A percentile compares a stretch with the other conserved stretches of the same genome.
Conservation (phyloP, 1,140 invertebrate genomes). For the Hyposmocoma kahamanoa region DNA sequence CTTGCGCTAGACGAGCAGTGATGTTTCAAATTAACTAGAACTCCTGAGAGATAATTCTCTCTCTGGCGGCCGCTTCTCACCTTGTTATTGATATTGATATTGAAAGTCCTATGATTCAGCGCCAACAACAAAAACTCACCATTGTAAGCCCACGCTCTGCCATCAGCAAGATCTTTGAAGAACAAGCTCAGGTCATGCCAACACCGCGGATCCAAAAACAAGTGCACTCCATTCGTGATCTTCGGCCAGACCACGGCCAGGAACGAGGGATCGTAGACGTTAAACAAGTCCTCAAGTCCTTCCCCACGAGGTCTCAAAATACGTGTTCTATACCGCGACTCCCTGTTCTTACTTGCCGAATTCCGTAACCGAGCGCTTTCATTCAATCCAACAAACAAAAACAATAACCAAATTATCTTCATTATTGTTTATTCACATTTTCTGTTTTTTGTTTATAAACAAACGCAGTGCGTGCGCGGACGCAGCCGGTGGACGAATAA, state of each 20-base stretch:
- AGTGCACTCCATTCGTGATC: constrained; percentile 63
- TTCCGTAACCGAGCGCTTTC: constrained; percentile 19
- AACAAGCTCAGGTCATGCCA: constrained; percentile 57
- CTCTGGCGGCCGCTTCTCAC: too few relatives aligned
- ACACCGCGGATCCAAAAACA: constrained; percentile 42
- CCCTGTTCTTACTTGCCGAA: constrained; percentile 21
- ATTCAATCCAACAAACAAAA: constrained; percentile 29
- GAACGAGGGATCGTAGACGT: constrained; percentile 64
- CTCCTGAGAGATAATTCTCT: too few relatives aligned
- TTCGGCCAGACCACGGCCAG: constrained; percentile 67
- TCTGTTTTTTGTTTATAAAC: constrained; percentile 2
- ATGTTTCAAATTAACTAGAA: too few relatives aligned
- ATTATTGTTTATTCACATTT: constrained; percentile 11
- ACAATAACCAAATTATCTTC: constrained; percentile 24
- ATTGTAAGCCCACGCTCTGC: constrained; percentile 60
- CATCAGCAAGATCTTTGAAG: constrained; percentile 56
- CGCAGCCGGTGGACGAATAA: neutral
- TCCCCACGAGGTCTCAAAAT: constrained; percentile 30
- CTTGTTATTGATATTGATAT: too few relatives aligned
- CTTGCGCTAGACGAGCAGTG: too few relatives aligned
- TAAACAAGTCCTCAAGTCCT: constrained; percentile 55
- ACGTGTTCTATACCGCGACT: neutral
- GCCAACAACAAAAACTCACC: too few relatives aligned
- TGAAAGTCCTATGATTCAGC: neutral
- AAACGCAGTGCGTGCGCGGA: constrained; percentile 9